These are phyloP conservation scores for Drosophila subobscura DNA, from an alignment of 1,140 invertebrate species.

Conservation along the genomic window DNA sequence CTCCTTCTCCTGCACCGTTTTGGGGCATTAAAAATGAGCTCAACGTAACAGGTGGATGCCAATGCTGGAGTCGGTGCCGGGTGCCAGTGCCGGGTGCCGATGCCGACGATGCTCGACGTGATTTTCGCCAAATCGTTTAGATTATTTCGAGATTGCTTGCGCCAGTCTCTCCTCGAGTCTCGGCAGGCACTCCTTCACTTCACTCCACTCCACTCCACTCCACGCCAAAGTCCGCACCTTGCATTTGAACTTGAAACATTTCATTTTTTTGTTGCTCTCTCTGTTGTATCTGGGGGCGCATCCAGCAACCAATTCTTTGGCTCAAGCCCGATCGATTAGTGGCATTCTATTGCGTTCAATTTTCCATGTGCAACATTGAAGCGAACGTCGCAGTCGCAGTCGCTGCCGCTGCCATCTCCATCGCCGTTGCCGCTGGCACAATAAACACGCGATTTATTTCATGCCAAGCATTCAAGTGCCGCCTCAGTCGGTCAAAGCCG, in stretches of 20 bases:
- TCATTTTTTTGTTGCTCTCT: slow-evolving; percentile 55
- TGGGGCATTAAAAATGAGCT: slow-evolving; percentile 80
- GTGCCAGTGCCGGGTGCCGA: slow-evolving; percentile 1
- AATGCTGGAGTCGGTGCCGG: background rate
- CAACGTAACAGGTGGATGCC: slow-evolving; percentile 78
- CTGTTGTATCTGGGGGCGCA: slow-evolving; percentile 59
- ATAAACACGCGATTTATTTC: slow-evolving; percentile 82
- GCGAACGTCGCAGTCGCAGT: slow-evolving; percentile 45
- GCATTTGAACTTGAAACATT: slow-evolving; percentile 82
- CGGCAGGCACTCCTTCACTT: slow-evolving; percentile 31
- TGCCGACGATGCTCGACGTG: slow-evolving; percentile 69
- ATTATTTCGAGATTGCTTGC: slow-evolving; percentile 81
- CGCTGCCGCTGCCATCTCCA: background rate
- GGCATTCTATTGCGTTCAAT: slow-evolving; percentile 82
- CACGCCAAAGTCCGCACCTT: slow-evolving; percentile 61
- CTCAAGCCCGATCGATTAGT: slow-evolving; percentile 70
- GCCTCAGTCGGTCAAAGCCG: slow-evolving; percentile 75
- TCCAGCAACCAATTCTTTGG: slow-evolving; percentile 37
- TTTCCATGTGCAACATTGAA: slow-evolving; percentile 79
- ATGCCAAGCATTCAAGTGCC: slow-evolving; percentile 79
- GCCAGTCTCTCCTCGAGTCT: slow-evolving; percentile 46
- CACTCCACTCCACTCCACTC: slow-evolving; percentile 6
- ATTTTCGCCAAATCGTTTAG: slow-evolving; percentile 82
- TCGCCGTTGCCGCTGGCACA: slow-evolving; percentile 69
- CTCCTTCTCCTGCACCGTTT: slow-evolving; percentile 40